phyloP scores from a whole-genome alignment of 2,797 vertebrate genomes.

The Rhabdophis nuchalis region DNA sequence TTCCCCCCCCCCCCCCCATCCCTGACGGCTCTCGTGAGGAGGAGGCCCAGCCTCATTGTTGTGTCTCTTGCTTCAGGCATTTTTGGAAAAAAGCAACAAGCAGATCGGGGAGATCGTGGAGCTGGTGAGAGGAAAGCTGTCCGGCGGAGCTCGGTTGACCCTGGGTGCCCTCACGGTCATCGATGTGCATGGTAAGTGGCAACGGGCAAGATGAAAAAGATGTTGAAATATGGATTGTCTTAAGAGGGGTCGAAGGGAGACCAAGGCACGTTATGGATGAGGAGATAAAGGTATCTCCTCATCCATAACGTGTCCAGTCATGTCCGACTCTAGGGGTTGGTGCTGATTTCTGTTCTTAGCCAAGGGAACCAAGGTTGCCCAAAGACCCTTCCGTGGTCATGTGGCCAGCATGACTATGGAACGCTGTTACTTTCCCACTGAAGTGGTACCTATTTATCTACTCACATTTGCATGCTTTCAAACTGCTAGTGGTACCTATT shows the following conservation, averaged over 20 bases:
- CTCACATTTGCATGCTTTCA: too few species aligned
- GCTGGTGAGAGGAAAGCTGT: constrained; percentile 86
- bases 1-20: too few species aligned
- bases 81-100: constrained; percentile 81
- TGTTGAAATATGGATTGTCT: background rate
- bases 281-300: background rate
- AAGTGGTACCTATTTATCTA: background rate
- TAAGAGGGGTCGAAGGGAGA: background rate
- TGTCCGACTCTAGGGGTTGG: background rate
- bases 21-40: background rate
- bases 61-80: constrained; percentile 68
- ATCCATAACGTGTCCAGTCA: too few species aligned
- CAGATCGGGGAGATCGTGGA: constrained; percentile 89
- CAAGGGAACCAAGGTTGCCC: background rate
- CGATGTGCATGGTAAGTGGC: constrained; percentile 85
- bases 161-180: constrained; percentile 89
- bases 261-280: background rate
- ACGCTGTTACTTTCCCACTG: background rate
- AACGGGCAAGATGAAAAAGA: background rate
- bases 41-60: background rate
- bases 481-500: too few species aligned
- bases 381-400: too few species aligned
- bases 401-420: background rate
- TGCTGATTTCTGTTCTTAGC: background rate
- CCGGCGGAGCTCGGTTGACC: constrained; percentile 85